These are phyloP conservation scores for Laothoe populi DNA, from an alignment of 2,888 invertebrate genomes.

Conservation along the genomic window DNA sequence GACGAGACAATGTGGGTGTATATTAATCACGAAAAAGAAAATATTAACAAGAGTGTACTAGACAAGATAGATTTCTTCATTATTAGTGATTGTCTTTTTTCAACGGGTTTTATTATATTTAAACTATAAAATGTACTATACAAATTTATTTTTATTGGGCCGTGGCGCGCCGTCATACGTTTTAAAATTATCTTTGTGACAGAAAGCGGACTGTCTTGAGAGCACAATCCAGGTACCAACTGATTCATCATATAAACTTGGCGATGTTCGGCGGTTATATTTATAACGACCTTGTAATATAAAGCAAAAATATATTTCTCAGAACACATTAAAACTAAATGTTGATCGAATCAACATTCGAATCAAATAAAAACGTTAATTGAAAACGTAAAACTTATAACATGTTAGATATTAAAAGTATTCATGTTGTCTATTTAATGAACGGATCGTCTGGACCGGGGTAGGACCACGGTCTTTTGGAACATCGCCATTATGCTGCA, in stretches of 20 bases:
- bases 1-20: too few relatives aligned
- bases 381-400: conserved; percentile 16
- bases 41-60: too few relatives aligned
- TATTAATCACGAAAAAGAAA: too few relatives aligned
- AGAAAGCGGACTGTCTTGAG: conserved; percentile 7
- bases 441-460: too few relatives aligned
- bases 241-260: conserved; percentile 45
- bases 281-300: conserved; percentile 28
- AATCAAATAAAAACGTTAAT: conserved; percentile 7
- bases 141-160: conserved; percentile 29
- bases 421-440: too few relatives aligned
- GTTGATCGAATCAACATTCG: conserved; percentile 1
- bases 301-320: conserved; percentile 26
- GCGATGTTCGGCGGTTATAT: conserved; percentile 26
- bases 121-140: too few relatives aligned
- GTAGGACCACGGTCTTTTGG: too few relatives aligned
- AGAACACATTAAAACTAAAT: conserved; percentile 22
- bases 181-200: conserved; percentile 28
- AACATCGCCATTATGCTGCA: neutral
- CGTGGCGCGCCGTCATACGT: conserved; percentile 47
- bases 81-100: too few relatives aligned
- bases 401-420: too few relatives aligned
- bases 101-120: too few relatives aligned
- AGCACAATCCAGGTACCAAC: conserved; percentile 44
- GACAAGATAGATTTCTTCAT: too few relatives aligned